Evolutionary conservation across 2,113 vertebrate species (phyloP), one percentile per base, ranked within the genome.

Genomic region (Takifugu flavidus): DNA sequence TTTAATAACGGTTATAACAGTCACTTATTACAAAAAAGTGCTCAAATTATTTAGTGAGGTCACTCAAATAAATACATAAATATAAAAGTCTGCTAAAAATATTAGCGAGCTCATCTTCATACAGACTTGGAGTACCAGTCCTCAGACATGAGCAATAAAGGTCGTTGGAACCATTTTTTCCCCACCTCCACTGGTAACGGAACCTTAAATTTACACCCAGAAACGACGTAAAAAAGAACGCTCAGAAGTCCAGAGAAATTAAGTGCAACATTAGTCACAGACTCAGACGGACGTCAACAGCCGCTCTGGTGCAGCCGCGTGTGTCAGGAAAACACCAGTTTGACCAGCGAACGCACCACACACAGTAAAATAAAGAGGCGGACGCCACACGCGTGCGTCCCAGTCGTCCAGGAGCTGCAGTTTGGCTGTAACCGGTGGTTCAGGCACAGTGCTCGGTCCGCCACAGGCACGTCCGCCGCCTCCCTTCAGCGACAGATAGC

Each of bases 1-100:
- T 61, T 74, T 83, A 86, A 80, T 82, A 74, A 86, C 67, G 67
- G 29, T 78, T 84, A 71, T 56, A 49, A 72, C 59, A 73, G 58
- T 86, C 80, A 79, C 39, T 39, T 72, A 83, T 85, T 75, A 82
- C 77, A 82, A 29, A 82, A 75, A 80, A 80, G 74, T 43, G 54
- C 42, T 59, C n/a, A 77, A 82, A 80, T 73, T 60, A 51, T 56
- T 75, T 14, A 34, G 56, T 75, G 64, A 69, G 53, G 77, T 70
- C 49, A 70, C 46, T 77, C 25, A 85, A 83, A 88, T 74, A 80
- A 82, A 79, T 70, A 75, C 65, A 75, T 47, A 76, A 80, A 84
- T 82, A 82, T 78, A 3, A 80, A 54, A 71, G 72, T 66, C 42
- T 45, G 52, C 75, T 79, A 69, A 61, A 77, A 79, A 64, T 53